Percentiles rank a stretch among this genome's conserved stretches.
Evolutionary conservation across 2,888 invertebrate genomes (phyloP).

Genomic region (Tetrapedia diversipes): DNA sequence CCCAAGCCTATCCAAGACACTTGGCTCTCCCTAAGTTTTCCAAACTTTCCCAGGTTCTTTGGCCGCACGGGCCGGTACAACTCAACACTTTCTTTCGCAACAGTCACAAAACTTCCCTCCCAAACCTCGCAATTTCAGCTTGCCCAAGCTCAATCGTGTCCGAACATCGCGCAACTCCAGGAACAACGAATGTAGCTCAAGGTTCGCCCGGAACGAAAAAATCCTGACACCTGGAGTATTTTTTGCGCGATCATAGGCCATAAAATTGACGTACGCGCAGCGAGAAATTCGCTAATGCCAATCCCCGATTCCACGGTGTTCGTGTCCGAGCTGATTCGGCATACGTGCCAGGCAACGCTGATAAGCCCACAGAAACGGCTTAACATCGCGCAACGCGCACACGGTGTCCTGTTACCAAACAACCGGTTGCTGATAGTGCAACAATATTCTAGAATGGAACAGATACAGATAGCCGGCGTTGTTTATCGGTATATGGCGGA

Average conservation of each 20-base stretch:
- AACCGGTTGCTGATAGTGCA: conserved; percentile 62
- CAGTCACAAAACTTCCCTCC: too few species aligned
- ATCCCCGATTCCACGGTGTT: conserved; percentile 26
- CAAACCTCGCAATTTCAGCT: background rate
- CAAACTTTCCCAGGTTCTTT: too few species aligned
- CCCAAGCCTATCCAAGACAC: too few species aligned
- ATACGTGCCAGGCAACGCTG: conserved; percentile 25
- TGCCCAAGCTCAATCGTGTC: too few species aligned
- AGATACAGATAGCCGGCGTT: conserved; percentile 40
- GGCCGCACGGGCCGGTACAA: too few species aligned
- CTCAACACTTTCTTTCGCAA: too few species aligned
- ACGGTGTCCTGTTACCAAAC: conserved; percentile 61
- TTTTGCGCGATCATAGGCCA: background rate
- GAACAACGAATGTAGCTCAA: conserved; percentile 12
- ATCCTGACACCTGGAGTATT: background rate
- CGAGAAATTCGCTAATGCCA: conserved; percentile 36
- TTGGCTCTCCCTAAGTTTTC: too few species aligned
- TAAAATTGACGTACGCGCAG: conserved; percentile 4
- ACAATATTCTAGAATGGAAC: conserved; percentile 57
- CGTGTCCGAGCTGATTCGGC: conserved; percentile 22
- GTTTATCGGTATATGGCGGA: conserved; percentile 35
- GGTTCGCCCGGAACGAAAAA: background rate
- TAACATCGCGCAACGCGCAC: conserved; percentile 52
- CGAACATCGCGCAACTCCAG: background rate
- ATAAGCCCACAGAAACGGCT: conserved; percentile 58